Base-by-base conservation (phyloP, 2,113 vertebrate genomes). In the Chionodraco myersi region DNA sequence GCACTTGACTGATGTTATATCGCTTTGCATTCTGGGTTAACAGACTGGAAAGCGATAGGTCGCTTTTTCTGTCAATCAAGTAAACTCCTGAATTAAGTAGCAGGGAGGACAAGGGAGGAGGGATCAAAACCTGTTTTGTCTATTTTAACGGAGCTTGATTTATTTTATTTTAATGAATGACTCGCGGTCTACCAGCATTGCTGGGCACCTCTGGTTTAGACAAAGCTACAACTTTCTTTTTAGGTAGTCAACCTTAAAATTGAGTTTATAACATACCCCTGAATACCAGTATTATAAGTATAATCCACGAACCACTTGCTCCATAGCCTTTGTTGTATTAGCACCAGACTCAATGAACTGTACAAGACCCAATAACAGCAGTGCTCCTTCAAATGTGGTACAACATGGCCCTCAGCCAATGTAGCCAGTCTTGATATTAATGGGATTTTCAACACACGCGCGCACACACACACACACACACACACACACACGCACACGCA, bases 321-420 rank as follows among this genome's bases (percentile, higher is more conserved):
- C 23, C 53, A 69, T 26, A 83, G 78, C 65, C 64, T 79, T 69
- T 77, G 58, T 23, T 12, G 58, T 66, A 77, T 76, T 70, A 70
- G 21, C 49, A 49, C 15, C 53, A 65, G 58, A 72, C 57, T 56
- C 58, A 51, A 16, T 83, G 61, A 78, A 62, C 80, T 83, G 70
- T 67, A 64, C 18, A 78, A 51, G 41, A 72, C 70, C 63, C 87
- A 84, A 87, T 88, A 88, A 89, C 61, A 74, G 56, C 48, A 56
- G 62, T 63, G 76, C 34, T 52, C 66, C 30, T 77, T 34, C 73
- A 67, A 62, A 86, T 82, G 62, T 79, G 64, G 30, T 57, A 59
- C 53, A 65, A 89, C 81, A 85, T 77, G 80, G 75, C 79, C 78
- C 58, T 79, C 59, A 81, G 81, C 82, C 41, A 84, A 60, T 83